A percentile compares a stretch with the other conserved stretches of the same genome.
Conservation (phyloP, 2,113 vertebrate genomes). For the Tenrec ecaudatus region DNA sequence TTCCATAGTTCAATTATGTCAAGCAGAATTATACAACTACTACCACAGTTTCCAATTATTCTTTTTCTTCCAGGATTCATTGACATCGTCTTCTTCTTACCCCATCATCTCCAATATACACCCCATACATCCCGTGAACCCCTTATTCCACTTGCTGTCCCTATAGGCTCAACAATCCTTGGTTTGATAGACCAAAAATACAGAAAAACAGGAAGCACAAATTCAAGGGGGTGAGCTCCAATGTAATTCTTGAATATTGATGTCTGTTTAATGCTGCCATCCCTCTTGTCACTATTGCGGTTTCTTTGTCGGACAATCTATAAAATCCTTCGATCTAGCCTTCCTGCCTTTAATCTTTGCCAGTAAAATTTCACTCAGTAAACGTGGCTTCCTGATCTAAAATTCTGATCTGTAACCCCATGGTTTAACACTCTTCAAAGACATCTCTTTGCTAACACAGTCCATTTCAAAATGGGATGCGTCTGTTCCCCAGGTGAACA, state of each 20-base stretch:
- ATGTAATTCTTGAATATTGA: slow-evolving; percentile 1
- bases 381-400: neutral
- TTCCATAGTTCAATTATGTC: no score
- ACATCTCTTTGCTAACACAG: neutral
- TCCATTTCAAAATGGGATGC: neutral
- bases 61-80: no score
- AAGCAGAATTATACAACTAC: no score
- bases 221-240: no score
- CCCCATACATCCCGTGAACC: no score
- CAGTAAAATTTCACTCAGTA: neutral
- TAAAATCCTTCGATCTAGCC: neutral
- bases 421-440: neutral
- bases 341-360: neutral
- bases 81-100: no score
- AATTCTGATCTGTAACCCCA: neutral
- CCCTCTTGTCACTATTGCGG: neutral
- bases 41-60: no score
- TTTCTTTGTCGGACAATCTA: neutral
- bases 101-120: no score
- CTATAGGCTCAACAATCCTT: no score
- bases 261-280: neutral
- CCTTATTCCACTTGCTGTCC: no score
- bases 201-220: no score
- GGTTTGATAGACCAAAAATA: no score
- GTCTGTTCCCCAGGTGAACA: neutral